Percentiles rank a stretch among this genome's conserved stretches.
phyloP scores from a whole-genome alignment of 2,113 vertebrate species.

The cattle (Bos taurus) region DNA sequence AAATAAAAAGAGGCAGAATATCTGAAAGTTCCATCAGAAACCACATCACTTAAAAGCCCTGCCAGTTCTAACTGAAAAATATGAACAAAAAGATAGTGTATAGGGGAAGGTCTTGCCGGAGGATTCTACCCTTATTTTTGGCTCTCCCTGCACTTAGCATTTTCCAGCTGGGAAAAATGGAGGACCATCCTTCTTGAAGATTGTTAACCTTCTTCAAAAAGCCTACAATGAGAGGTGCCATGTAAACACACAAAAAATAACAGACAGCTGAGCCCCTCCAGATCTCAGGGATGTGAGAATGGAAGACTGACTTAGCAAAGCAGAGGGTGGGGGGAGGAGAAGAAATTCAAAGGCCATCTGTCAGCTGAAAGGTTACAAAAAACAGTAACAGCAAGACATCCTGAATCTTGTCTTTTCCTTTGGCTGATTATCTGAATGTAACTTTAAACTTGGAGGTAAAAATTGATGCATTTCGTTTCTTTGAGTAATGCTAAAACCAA shows the following conservation, averaged over 20 bases:
- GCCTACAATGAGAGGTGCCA: background rate
- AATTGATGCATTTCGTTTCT: background rate
- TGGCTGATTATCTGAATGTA: background rate
- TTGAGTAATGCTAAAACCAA: background rate
- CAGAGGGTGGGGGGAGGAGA: background rate
- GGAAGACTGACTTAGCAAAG: background rate
- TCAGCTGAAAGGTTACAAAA: background rate
- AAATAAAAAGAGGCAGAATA: background rate
- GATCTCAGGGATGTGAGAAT: background rate
- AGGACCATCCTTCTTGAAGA: background rate
- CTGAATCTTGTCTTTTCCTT: background rate
- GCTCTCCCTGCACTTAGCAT: background rate
- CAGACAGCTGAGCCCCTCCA: background rate
- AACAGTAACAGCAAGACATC: background rate
- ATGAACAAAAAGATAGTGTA: background rate
- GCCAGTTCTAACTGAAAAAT: background rate
- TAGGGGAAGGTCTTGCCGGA: background rate
- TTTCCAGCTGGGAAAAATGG: background rate
- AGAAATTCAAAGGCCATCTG: background rate
- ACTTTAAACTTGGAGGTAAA: background rate
- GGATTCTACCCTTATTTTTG: background rate
- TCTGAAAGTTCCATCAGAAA: background rate
- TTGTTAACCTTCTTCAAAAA: background rate
- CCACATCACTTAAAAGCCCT: background rate
- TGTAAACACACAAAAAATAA: conserved; percentile 24